Base-by-base conservation (phyloP, 2,888 invertebrate species). In the Agrochola litura region DNA sequence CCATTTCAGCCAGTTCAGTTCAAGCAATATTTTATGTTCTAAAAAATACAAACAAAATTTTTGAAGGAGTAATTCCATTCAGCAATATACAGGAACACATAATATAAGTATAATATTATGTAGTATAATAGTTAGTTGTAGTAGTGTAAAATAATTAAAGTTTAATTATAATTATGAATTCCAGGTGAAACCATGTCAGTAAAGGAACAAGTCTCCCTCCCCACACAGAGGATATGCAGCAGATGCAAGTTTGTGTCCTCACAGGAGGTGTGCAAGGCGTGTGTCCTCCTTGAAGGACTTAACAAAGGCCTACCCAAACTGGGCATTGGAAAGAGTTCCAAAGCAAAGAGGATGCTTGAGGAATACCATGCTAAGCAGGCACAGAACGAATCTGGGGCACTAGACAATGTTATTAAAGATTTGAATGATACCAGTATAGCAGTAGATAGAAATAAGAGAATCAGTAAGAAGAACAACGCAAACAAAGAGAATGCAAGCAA, bases 231-330 rank as follows among this genome's bases (percentile, higher is more conserved):
- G 73, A 97, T 97, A 66, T 99, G 99, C 93, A 96, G 97, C 10
- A 97, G 98, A 65, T 99, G 99, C 95, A 98, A 98, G 49, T 99
- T 98, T 94, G 98, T 98, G 0, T 98, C 98, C 0, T 99, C 99
- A 82, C 99, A 99, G 92, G 97, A 98, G 89, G 97, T 99, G 6
- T 99, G 99, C 94, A 99, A 99, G 94, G 99, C 99, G 0, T 99
- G 99, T 93, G 98, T 99, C 0, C 97, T 99, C 77, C 96, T 99
- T 8, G 99, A 99, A 96, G 99, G 99, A 1, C 97, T 99, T 3
- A 99, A 99, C 94, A 97, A 98, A 95, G 99, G 99, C 3, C 94
- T 99, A 67, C 99, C 99, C 0, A 98, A 98, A 93, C 97, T 99
- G 67, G 99, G 99, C n/a, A 98, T 99, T 54, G 98, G 99, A 5